Percentiles rank a stretch among this genome's conserved stretches.
phyloP scores from a whole-genome alignment of 2,888 invertebrate species.

The Nemotelus pantherinus region DNA sequence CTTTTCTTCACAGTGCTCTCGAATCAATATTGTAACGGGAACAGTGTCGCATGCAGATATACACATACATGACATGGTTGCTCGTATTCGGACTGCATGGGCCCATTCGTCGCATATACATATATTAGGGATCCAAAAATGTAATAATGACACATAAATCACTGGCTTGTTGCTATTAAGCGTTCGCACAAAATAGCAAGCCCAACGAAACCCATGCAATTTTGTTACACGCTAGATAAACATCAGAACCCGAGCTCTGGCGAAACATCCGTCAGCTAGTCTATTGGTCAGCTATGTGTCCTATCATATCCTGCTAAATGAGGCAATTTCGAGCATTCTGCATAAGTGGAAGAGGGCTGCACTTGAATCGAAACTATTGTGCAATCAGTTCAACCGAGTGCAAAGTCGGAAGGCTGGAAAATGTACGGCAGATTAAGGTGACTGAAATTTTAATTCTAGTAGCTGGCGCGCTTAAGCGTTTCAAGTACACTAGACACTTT shows the following conservation, averaged over 20 bases:
- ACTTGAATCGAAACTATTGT: constrained; percentile 23
- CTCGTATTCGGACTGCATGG: constrained; percentile 14
- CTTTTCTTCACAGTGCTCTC: background rate
- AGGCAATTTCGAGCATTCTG: constrained; percentile 30
- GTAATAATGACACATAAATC: constrained; percentile 52
- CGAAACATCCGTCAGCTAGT: background rate
- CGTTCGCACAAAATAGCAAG: constrained; percentile 33
- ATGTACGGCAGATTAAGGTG: background rate
- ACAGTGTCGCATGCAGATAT: constrained; percentile 14
- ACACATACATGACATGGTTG: background rate
- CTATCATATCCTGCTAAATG: constrained; percentile 29
- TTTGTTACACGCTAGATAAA: background rate
- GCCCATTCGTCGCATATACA: constrained; percentile 44
- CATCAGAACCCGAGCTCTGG: background rate
- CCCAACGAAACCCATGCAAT: constrained; percentile 21
- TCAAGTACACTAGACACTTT: too few relatives aligned
- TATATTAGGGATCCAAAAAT: constrained; percentile 50
- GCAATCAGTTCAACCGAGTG: constrained; percentile 42
- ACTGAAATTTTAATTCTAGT: too few relatives aligned
- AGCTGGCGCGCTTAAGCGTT: too few relatives aligned
- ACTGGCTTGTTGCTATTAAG: constrained; percentile 48
- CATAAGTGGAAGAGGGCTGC: constrained; percentile 27
- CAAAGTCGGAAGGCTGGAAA: constrained; percentile 22
- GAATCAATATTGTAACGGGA: background rate
- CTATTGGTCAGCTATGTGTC: constrained; percentile 29